A percentile compares a stretch with the other conserved stretches of the same genome.
These are phyloP conservation scores for Drosophila ochracea DNA, from an alignment of 2,888 invertebrate genomes.

Conservation along the genomic window DNA sequence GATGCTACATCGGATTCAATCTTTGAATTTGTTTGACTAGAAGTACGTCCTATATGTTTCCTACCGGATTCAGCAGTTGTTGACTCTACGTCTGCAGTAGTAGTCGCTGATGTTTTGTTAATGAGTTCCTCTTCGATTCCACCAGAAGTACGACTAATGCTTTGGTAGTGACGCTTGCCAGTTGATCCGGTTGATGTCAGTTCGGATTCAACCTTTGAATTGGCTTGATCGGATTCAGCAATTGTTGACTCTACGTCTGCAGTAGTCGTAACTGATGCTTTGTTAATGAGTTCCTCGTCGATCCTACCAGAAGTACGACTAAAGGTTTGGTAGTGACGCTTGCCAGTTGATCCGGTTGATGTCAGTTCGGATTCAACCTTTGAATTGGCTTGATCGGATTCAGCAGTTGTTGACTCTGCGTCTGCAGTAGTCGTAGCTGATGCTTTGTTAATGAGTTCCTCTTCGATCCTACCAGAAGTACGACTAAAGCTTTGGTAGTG, in stretches of 20 bases:
- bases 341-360: background rate
- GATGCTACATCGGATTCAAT: background rate
- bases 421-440: background rate
- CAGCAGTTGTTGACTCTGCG: background rate
- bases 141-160: no score
- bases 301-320: background rate
- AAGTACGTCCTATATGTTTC: no score
- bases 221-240: background rate
- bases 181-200: no score
- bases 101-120: no score
- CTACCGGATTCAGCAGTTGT: no score
- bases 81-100: no score
- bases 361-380: background rate
- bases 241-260: background rate
- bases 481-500: slow-evolving; percentile 53
- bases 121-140: no score
- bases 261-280: background rate
- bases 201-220: no score
- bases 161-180: no score
- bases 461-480: background rate
- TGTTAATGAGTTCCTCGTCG: fast-evolving
- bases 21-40: no score
- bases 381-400: background rate
- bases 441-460: background rate
- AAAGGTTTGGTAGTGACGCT: background rate